phyloP scores from a whole-genome alignment of 2,888 invertebrate genomes.

The Therioaphis trifolii region DNA sequence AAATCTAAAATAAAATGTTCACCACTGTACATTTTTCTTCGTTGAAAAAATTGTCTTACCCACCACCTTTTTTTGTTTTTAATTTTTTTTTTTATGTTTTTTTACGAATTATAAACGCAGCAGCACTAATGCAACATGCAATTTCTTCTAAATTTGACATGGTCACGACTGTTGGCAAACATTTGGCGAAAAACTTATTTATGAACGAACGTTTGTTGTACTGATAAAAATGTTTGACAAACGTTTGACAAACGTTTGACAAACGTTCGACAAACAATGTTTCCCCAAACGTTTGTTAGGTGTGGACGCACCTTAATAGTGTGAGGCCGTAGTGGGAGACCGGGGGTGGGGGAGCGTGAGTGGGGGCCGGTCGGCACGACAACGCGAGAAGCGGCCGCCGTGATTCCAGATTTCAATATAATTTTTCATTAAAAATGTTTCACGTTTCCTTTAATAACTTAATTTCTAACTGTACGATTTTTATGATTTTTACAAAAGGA shows the following conservation, averaged over 20 bases:
- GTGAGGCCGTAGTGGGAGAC: too few relatives aligned
- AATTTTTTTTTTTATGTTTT: too few relatives aligned
- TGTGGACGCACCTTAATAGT: too few relatives aligned
- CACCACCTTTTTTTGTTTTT: slow-evolving; percentile 21
- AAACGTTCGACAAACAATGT: not conserved
- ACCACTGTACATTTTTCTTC: slow-evolving; percentile 13
- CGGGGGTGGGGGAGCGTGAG: too few relatives aligned
- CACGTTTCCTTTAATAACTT: too few relatives aligned
- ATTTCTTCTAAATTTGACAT: slow-evolving; percentile 22
- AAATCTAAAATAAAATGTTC: too few relatives aligned
- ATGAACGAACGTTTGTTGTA: slow-evolving; percentile 33
- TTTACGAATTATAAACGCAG: slow-evolving; percentile 36
- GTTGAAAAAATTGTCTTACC: slow-evolving; percentile 30
- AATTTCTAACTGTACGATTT: too few relatives aligned
- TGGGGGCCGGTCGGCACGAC: too few relatives aligned
- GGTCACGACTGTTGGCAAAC: slow-evolving; percentile 40
- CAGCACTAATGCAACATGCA: slow-evolving; percentile 1
- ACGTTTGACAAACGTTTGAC: not conserved
- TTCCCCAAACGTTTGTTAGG: not conserved
- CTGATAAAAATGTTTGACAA: slow-evolving; percentile 32
- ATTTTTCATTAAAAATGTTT: too few relatives aligned
- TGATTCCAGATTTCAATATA: too few relatives aligned
- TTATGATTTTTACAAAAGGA: too few relatives aligned
- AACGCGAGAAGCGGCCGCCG: too few relatives aligned
- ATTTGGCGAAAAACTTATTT: slow-evolving; percentile 18